These are phyloP conservation scores for Chanos chanos DNA, from an alignment of 2,797 vertebrate genomes.

Conservation along the genomic window DNA sequence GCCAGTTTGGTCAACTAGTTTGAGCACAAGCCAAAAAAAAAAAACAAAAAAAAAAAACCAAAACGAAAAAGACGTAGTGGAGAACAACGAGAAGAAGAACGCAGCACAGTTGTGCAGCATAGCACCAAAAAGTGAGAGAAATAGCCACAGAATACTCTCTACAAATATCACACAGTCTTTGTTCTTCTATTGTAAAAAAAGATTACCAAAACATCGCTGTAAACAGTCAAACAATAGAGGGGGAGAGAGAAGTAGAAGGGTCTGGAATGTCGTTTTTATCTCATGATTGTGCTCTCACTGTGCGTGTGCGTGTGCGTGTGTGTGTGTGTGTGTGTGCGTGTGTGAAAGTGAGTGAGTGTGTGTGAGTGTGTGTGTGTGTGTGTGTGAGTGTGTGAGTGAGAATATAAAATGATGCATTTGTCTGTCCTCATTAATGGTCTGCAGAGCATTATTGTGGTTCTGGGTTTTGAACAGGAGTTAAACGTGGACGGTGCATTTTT, in stretches of 20 bases:
- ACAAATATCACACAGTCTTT: conserved; percentile 34
- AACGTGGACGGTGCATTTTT: too few species aligned
- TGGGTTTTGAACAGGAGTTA: too few species aligned
- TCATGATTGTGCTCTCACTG: conserved; percentile 30
- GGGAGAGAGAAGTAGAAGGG: conserved; percentile 7
- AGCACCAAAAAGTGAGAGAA: conserved; percentile 43
- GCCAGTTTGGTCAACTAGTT: conserved; percentile 29
- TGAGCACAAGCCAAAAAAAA: conserved; percentile 13
- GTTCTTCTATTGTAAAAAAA: conserved; percentile 38
- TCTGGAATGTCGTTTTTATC: conserved; percentile 36
- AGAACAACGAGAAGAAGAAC: conserved; percentile 32
- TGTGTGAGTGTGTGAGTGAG: too few species aligned
- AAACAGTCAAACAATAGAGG: conserved; percentile 42
- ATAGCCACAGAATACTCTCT: conserved; percentile 41
- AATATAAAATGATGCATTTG: too few species aligned
- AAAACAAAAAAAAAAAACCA: neutral
- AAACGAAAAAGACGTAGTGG: conserved; percentile 12
- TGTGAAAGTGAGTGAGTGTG: conserved; percentile 9
- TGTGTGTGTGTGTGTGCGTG: conserved; percentile 22
- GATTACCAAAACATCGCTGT: conserved; percentile 41
- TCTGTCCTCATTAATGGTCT: too few species aligned
- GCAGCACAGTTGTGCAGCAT: conserved; percentile 44
- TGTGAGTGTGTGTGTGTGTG: too few species aligned
- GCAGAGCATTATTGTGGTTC: too few species aligned
- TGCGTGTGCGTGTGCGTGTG: conserved; percentile 2